These are phyloP conservation scores for Rhinoraja longicauda DNA, from an alignment of 2,797 vertebrate species.

Conservation along the genomic window DNA sequence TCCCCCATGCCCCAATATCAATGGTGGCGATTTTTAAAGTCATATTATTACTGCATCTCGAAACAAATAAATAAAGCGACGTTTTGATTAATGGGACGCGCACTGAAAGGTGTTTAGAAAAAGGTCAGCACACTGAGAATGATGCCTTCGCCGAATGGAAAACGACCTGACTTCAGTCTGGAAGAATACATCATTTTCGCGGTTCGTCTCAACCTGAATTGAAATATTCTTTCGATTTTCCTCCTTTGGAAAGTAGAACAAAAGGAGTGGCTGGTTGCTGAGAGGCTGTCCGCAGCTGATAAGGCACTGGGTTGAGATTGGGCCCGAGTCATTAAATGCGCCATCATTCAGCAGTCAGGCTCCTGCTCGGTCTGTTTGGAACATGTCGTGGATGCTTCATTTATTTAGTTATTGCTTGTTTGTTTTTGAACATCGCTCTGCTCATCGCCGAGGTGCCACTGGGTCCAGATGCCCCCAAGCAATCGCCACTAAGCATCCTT, in stretches of 20 bases:
- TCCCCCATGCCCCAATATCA: too few relatives aligned
- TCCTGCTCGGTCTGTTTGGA: conserved; percentile 40
- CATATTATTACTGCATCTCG: not conserved
- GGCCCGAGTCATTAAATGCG: conserved; percentile 50
- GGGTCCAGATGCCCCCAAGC: not conserved
- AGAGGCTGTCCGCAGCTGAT: conserved; percentile 51
- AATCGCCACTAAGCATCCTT: not conserved
- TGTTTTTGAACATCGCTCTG: conserved; percentile 26
- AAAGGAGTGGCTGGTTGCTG: conserved; percentile 58
- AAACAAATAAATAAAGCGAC: not conserved
- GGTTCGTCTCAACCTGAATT: conserved; percentile 30
- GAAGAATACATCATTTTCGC: conserved; percentile 17
- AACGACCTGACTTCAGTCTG: conserved; percentile 13
- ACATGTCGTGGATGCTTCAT: conserved; percentile 1
- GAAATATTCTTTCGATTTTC: conserved; percentile 35
- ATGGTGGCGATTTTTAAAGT: not conserved
- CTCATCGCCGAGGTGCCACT: not conserved
- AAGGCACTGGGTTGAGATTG: conserved; percentile 51
- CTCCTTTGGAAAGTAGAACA: conserved; percentile 40
- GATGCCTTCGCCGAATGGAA: not conserved
- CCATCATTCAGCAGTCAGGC: conserved; percentile 46
- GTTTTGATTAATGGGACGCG: not conserved
- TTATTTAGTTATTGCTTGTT: conserved; percentile 21
- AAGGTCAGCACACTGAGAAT: not conserved
- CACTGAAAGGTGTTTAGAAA: conserved; percentile 1